These are phyloP conservation scores for Melanotaenia boesemani DNA, from an alignment of 2,797 vertebrate species.

Conservation along the genomic window DNA sequence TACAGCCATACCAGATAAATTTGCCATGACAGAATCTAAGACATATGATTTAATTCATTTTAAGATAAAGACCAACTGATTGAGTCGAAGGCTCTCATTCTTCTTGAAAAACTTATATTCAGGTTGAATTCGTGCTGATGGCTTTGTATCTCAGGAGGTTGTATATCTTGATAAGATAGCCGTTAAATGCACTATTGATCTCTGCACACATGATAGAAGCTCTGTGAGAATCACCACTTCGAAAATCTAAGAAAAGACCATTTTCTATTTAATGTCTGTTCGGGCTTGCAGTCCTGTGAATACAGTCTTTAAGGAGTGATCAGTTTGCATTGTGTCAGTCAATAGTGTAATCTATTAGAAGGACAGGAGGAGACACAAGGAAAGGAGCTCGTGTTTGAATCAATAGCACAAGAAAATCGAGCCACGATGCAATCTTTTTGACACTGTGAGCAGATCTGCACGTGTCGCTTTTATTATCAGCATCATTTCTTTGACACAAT, in stretches of 20 bases:
- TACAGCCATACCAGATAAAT: conserved; percentile 13
- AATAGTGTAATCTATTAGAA: conserved; percentile 51
- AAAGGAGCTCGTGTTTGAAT: conserved; percentile 63
- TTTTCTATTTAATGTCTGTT: conserved; percentile 56
- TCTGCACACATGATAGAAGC: conserved; percentile 27
- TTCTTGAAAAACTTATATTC: not conserved
- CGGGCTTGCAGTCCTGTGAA: conserved; percentile 16
- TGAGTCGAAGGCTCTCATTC: conserved; percentile 1
- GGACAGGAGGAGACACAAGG: conserved; percentile 46
- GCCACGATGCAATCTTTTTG: conserved; percentile 29
- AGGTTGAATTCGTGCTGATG: not conserved
- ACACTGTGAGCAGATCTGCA: conserved; percentile 31
- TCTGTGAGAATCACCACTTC: conserved; percentile 38
- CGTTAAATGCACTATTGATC: conserved; percentile 44
- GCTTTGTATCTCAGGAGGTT: not conserved
- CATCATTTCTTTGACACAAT: not conserved
- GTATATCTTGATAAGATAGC: conserved; percentile 19
- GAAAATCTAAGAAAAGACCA: conserved; percentile 41
- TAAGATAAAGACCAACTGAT: not conserved
- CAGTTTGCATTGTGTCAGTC: conserved; percentile 45
- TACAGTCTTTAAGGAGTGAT: conserved; percentile 56
- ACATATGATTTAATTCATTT: conserved; percentile 19
- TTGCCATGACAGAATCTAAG: conserved; percentile 14
- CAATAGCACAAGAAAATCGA: conserved; percentile 45
- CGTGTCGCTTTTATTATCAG: not conserved